Evolutionary conservation across 2,888 invertebrate species (phyloP), one percentile per base, ranked within the genome.

Genomic region (Choristoneura rosaceana): DNA sequence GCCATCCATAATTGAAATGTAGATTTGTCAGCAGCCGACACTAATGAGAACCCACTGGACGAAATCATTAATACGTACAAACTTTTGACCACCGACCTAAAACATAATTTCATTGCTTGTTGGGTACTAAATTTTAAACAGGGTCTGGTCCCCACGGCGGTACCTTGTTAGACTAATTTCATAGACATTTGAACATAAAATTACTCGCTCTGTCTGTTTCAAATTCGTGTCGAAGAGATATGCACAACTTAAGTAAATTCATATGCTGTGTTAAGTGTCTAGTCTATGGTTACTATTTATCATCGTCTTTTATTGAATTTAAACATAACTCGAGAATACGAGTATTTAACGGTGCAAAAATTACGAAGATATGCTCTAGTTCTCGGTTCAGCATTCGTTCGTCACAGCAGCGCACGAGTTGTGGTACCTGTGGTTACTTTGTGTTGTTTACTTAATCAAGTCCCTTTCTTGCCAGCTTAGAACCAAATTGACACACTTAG

Each of bases 1-100:
- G 34, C 14, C 34, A 10, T 4, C 34, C 59, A 7, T 59, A 34
- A 34, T 58, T 58, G 25, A 5, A 15, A 41, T 38, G 61, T 17
- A 61, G 41, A 61, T 61, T 15, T 52, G 52, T 52, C 52, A 52
- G 52, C 2, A 17, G 17, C 52, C 52, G 17, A 1, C 43, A 43
- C 61, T 43, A 61, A 61, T 61, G 43, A 43, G 38, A 43, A 43
- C 61, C 10, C 61, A 62, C 25, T 62, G 41, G 43, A 55, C 55
- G 55, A 55, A 55, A 25, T 55, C 25, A 55, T 55, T 55, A 55
- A 55, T 55, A 55, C 55, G 55, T 3, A 55, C 25, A 25, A 55
- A 55, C 55, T 55, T 55, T 55, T 55, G 55, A 25, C 55, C 55
- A 25, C 17, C 55, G 34, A 59, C 59, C 34, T 59, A n/a, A 59